phyloP scores from a whole-genome alignment of 2,113 vertebrate genomes.

The Peromyscus californicus region DNA sequence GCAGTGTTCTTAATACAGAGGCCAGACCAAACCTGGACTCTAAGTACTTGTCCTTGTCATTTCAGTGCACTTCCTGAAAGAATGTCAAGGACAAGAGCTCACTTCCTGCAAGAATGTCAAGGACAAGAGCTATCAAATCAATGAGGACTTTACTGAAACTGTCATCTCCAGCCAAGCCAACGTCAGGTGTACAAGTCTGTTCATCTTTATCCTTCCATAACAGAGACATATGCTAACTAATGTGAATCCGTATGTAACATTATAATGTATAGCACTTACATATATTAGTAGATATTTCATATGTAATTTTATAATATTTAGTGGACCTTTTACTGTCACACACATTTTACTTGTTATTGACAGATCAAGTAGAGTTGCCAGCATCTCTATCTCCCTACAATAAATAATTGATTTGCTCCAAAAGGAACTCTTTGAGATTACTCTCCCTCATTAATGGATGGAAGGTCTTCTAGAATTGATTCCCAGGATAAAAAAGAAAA shows the following conservation, averaged over 20 bases:
- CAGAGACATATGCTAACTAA: not conserved
- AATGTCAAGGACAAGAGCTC: too few relatives aligned
- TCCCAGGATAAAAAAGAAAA: not conserved
- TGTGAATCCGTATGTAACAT: not conserved
- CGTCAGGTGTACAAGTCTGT: not conserved
- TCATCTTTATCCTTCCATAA: not conserved
- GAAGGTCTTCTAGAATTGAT: not conserved
- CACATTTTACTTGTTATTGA: not conserved
- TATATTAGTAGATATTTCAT: not conserved
- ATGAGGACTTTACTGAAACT: not conserved
- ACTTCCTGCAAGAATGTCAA: not conserved
- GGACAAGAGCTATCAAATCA: not conserved
- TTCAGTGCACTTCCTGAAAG: not conserved
- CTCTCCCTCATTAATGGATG: not conserved
- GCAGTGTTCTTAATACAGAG: not conserved
- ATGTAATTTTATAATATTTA: not conserved
- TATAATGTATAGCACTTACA: not conserved
- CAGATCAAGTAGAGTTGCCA: not conserved
- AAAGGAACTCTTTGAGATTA: not conserved
- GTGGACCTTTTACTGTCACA: not conserved
- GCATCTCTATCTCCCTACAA: not conserved
- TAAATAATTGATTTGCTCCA: constrained; percentile 8
- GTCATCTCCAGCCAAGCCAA: not conserved
- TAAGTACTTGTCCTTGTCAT: not conserved
- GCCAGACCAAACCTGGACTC: not conserved